These are phyloP conservation scores for Myrmecobius fasciatus DNA, from an alignment of 2,113 vertebrate genomes.

Conservation along the genomic window DNA sequence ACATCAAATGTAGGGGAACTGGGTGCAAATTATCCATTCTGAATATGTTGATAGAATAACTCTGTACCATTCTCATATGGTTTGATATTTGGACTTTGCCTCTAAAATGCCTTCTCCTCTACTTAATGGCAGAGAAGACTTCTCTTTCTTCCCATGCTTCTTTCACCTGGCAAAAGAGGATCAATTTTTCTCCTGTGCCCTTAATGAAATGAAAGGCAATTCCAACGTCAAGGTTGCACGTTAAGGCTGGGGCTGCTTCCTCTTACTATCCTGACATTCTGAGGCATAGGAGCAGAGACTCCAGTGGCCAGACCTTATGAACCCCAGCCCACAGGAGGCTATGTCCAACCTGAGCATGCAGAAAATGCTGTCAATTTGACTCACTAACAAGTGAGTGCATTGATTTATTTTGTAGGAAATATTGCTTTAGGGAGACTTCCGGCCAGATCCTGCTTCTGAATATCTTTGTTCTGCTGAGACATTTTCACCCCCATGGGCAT, in stretches of 20 bases:
- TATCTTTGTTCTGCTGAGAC: background rate
- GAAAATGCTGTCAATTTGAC: background rate
- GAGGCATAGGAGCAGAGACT: background rate
- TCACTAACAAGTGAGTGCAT: background rate
- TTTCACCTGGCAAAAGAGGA: background rate
- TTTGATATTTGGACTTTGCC: background rate
- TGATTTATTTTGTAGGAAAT: background rate
- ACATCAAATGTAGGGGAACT: too few species aligned
- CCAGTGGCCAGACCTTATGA: background rate
- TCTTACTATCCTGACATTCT: background rate
- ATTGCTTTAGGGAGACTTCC: background rate
- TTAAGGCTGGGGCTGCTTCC: background rate
- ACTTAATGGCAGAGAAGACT: too few species aligned
- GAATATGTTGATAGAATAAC: background rate
- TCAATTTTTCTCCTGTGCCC: background rate
- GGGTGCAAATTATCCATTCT: background rate
- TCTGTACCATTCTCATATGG: background rate
- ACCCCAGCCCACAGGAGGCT: background rate
- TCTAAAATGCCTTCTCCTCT: background rate
- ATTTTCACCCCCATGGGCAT: background rate
- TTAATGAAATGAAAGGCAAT: background rate
- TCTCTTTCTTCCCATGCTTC: background rate
- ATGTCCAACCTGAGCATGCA: background rate
- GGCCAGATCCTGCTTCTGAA: background rate
- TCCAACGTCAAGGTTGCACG: background rate